Evolutionary conservation across 2,797 vertebrate genomes (phyloP).

Genomic region (Ciconia nigra): DNA sequence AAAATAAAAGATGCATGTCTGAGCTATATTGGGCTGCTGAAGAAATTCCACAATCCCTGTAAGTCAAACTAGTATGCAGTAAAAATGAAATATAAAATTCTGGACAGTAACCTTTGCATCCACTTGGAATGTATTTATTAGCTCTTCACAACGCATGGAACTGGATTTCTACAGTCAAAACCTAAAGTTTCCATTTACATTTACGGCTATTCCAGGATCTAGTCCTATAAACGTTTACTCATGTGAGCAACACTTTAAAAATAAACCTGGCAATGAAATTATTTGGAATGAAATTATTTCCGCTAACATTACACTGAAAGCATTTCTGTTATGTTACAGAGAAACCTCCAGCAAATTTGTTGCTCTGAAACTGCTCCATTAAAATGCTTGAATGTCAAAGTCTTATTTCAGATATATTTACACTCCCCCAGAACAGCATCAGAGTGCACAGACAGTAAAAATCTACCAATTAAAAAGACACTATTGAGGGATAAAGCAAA

Average conservation of each 20-base stretch:
- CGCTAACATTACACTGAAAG: slow-evolving; percentile 20
- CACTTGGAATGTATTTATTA: background rate
- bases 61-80: background rate
- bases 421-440: background rate
- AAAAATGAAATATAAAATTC: background rate
- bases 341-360: slow-evolving; percentile 5
- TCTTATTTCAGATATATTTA: background rate
- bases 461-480: background rate
- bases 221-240: background rate
- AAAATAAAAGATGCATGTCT: background rate
- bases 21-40: background rate
- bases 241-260: background rate
- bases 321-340: background rate
- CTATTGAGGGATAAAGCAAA: background rate
- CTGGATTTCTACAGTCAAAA: background rate
- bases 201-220: background rate
- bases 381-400: background rate
- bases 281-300: slow-evolving; percentile 36
- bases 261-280: slow-evolving; percentile 18
- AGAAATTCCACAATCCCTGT: background rate
- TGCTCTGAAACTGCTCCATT: background rate
- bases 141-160: background rate
- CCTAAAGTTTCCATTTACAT: background rate
- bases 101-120: background rate
- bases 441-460: background rate